A percentile compares a stretch with the other conserved stretches of the same genome.
These are phyloP conservation scores for Sturmia bella DNA, from an alignment of 2,888 invertebrate genomes.

Conservation along the genomic window DNA sequence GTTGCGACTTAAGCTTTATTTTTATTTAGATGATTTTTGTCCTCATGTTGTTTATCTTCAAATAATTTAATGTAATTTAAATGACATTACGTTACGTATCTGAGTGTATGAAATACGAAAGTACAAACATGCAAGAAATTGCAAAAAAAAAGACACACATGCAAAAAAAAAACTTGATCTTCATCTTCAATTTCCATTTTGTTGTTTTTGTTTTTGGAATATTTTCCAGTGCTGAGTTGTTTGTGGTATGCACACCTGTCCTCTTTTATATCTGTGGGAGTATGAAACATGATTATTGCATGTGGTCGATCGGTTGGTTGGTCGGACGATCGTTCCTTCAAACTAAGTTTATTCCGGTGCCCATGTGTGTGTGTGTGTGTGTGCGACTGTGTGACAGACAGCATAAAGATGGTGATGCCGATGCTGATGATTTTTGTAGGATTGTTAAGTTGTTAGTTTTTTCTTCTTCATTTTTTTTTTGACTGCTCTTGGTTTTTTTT, in stretches of 20 bases:
- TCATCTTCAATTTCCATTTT: slow-evolving; percentile 51
- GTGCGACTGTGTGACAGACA: slow-evolving; percentile 32
- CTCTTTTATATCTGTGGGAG: slow-evolving; percentile 68
- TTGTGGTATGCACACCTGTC: slow-evolving; percentile 70
- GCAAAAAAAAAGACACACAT: not conserved
- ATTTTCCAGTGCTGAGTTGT: slow-evolving; percentile 56
- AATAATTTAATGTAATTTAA: slow-evolving; percentile 74
- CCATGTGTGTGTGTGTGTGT: not conserved
- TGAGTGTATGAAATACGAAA: slow-evolving; percentile 48
- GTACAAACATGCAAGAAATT: slow-evolving; percentile 54
- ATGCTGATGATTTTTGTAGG: slow-evolving; percentile 64
- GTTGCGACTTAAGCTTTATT: slow-evolving; percentile 3
- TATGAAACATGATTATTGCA: slow-evolving; percentile 67
- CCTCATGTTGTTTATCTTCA: slow-evolving; percentile 70
- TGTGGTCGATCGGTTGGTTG: slow-evolving; percentile 57
- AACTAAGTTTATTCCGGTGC: not conserved
- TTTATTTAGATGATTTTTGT: slow-evolving; percentile 54
- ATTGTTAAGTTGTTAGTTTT: slow-evolving; percentile 42
- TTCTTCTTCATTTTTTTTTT: not conserved
- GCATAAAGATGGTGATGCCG: slow-evolving; percentile 63
- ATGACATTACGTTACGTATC: slow-evolving; percentile 70
- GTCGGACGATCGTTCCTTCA: slow-evolving; percentile 6
- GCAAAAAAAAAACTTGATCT: slow-evolving; percentile 59
- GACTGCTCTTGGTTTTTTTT: slow-evolving; percentile 34
- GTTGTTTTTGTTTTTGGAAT: slow-evolving; percentile 33